phyloP scores from a whole-genome alignment of 2,888 invertebrate genomes.

The Patella ulyssiponensis region DNA sequence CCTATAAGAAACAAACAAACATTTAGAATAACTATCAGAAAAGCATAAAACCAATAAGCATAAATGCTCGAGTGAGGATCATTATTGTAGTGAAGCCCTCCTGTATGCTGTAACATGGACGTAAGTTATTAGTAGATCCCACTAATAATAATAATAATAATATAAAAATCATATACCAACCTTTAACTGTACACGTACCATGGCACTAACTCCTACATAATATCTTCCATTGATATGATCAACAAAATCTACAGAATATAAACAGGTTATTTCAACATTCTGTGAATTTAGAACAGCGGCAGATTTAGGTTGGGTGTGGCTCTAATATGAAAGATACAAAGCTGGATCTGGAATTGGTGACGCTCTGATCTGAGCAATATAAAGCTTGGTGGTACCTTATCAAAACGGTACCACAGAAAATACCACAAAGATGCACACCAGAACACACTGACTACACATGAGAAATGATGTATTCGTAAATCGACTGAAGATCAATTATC shows the following conservation, averaged over 20 bases:
- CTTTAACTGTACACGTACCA: constrained; percentile 71
- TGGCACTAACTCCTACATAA: constrained; percentile 73
- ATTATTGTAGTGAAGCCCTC: background rate
- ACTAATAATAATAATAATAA: background rate
- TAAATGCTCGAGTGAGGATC: background rate
- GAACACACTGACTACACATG: too few relatives aligned
- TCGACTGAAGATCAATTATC: too few relatives aligned
- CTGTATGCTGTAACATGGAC: background rate
- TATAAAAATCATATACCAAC: constrained; percentile 39
- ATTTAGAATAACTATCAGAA: background rate
- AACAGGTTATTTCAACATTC: background rate
- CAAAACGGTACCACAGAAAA: too few relatives aligned
- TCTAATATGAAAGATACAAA: too few relatives aligned
- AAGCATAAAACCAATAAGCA: background rate
- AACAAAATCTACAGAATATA: constrained; percentile 66
- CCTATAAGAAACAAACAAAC: constrained; percentile 45
- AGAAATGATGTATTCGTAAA: too few relatives aligned
- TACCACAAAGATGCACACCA: too few relatives aligned
- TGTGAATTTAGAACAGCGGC: too few relatives aligned
- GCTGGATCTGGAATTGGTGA: too few relatives aligned
- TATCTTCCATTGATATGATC: constrained; percentile 70
- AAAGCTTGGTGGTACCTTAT: too few relatives aligned
- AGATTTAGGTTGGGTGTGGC: too few relatives aligned
- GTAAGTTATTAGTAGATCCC: background rate
- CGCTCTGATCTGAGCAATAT: too few relatives aligned